Percentiles rank a stretch among this genome's conserved stretches.
phyloP scores from a whole-genome alignment of 2,797 vertebrate species.

The Zenarchopterus dispar region DNA sequence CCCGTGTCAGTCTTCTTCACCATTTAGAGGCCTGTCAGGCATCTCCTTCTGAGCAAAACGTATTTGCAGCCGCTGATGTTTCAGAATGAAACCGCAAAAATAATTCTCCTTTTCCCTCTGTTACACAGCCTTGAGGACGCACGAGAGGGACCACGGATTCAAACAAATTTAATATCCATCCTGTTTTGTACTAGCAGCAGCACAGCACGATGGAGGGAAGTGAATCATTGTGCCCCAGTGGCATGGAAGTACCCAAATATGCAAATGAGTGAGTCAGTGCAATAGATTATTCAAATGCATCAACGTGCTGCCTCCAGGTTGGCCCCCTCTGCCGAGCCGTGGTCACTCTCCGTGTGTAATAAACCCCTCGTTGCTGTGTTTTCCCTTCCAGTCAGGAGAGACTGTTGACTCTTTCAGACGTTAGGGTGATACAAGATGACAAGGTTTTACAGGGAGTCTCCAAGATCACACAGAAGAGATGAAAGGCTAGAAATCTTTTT shows the following conservation, averaged over 20 bases:
- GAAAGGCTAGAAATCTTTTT: no score
- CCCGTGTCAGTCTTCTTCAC: slow-evolving; percentile 67
- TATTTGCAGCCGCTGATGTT: slow-evolving; percentile 26
- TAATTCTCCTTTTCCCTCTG: slow-evolving; percentile 36
- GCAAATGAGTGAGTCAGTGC: slow-evolving; percentile 70
- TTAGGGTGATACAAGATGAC: slow-evolving; percentile 55
- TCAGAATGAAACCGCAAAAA: slow-evolving; percentile 45
- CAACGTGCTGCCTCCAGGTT: slow-evolving; percentile 60
- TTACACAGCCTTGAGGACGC: slow-evolving; percentile 65
- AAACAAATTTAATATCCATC: slow-evolving; percentile 66
- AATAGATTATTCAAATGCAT: slow-evolving; percentile 75
- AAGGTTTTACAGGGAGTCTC: slow-evolving; percentile 33
- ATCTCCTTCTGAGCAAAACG: slow-evolving; percentile 50
- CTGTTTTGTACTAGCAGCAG: slow-evolving; percentile 52
- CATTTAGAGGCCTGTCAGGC: slow-evolving; percentile 68
- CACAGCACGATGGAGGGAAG: slow-evolving; percentile 50
- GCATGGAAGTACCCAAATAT: slow-evolving; percentile 69
- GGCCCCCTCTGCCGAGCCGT: slow-evolving; percentile 40
- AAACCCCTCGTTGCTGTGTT: slow-evolving; percentile 26
- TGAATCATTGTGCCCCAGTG: slow-evolving; percentile 73
- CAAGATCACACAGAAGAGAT: slow-evolving; percentile 27
- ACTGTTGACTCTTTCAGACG: slow-evolving; percentile 37
- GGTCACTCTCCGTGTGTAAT: slow-evolving; percentile 69
- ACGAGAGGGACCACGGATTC: slow-evolving; percentile 57
- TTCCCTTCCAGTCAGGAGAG: slow-evolving; percentile 11